A percentile compares a stretch with the other conserved stretches of the same genome.
Evolutionary conservation across 2,797 vertebrate genomes (phyloP).

Genomic region (Pangasius larnaudii): DNA sequence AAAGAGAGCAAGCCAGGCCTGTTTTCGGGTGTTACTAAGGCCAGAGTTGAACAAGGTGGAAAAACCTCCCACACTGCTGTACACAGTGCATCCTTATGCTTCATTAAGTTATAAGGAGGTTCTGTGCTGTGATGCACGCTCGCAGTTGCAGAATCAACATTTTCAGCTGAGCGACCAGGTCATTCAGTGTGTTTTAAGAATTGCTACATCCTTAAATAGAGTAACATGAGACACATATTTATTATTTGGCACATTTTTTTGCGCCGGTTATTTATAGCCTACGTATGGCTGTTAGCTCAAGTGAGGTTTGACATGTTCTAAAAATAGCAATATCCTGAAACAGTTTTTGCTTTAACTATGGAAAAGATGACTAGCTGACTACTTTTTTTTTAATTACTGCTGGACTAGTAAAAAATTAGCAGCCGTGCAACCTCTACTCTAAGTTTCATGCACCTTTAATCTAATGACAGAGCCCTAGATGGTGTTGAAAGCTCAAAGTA

Average conservation of each 20-base stretch:
- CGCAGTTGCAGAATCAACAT: neutral
- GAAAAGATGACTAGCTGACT: neutral
- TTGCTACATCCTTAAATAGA: neutral
- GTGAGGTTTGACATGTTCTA: neutral
- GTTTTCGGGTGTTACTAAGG: neutral
- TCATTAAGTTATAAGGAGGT: neutral
- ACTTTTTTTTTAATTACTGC: neutral
- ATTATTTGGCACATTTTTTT: neutral
- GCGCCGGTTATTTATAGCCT: neutral
- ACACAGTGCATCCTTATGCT: neutral
- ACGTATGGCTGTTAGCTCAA: neutral
- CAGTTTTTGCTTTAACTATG: neutral
- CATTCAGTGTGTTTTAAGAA: neutral
- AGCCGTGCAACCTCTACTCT: neutral
- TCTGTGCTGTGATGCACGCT: neutral
- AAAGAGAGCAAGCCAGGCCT: neutral
- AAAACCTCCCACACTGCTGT: neutral
- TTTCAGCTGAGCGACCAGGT: neutral
- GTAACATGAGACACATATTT: neutral
- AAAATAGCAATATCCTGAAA: neutral
- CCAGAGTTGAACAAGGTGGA: no score
- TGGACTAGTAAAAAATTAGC: neutral
- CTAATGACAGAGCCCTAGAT: conserved; percentile 8
- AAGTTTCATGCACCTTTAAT: neutral
- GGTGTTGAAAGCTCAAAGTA: neutral